phyloP scores from a whole-genome alignment of 2,888 invertebrate genomes.

The Ypsolopha sequella region DNA sequence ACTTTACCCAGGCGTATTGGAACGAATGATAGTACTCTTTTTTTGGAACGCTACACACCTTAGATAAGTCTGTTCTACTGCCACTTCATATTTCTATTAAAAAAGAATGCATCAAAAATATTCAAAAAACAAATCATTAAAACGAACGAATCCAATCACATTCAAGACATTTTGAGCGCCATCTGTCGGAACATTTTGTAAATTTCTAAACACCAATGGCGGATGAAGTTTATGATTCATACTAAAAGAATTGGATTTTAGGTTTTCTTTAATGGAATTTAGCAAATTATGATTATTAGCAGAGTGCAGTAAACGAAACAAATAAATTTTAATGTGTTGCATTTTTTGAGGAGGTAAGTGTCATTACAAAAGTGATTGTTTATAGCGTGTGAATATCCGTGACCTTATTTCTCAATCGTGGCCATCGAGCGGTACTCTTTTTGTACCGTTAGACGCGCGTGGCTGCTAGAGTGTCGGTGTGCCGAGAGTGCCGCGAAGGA shows the following conservation, averaged over 20 bases:
- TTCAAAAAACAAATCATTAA: neutral
- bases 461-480: conserved; percentile 39
- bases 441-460: conserved; percentile 62
- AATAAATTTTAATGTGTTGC: neutral
- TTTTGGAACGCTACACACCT: no score
- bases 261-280: no score
- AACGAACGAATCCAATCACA: neutral
- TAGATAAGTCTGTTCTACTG: no score
- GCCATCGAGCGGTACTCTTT: conserved; percentile 42
- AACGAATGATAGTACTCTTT: no score
- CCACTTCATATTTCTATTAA: neutral
- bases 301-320: no score
- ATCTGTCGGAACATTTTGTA: conserved; percentile 34
- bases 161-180: conserved; percentile 25
- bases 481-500: conserved; percentile 38
- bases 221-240: conserved; percentile 17
- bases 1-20: no score
- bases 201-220: conserved; percentile 51
- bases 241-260: neutral
- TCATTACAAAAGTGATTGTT: conserved; percentile 8
- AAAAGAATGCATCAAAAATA: neutral
- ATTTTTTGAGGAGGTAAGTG: conserved; percentile 28
- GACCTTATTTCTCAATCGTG: conserved; percentile 52
- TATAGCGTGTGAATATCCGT: conserved; percentile 38
- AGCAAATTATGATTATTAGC: no score